These are phyloP conservation scores for Laspeyria flexula DNA, from an alignment of 2,888 invertebrate species.

Conservation along the genomic window DNA sequence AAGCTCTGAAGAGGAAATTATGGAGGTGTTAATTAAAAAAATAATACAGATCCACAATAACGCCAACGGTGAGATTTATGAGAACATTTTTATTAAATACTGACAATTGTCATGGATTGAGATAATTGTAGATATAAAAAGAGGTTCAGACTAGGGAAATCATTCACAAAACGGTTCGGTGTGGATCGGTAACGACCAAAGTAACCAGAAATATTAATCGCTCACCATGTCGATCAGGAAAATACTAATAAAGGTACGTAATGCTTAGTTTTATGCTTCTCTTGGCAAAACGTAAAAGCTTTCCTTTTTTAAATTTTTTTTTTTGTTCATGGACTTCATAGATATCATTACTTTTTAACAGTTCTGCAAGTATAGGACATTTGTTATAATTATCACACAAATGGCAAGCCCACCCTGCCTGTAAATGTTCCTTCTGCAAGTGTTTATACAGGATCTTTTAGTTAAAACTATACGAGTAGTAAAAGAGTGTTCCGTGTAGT, in stretches of 20 bases:
- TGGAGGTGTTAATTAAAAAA: not conserved
- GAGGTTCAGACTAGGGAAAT: constrained; percentile 37
- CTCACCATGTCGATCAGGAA: constrained; percentile 32
- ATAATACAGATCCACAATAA: constrained; percentile 47
- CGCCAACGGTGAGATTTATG: constrained; percentile 47
- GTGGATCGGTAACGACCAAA: constrained; percentile 18
- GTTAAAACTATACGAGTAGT: too few relatives aligned
- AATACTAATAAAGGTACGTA: constrained; percentile 46
- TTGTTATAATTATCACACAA: too few relatives aligned
- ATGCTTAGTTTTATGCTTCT: not conserved
- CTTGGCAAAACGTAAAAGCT: too few relatives aligned
- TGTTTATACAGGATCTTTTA: too few relatives aligned
- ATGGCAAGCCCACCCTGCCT: too few relatives aligned
- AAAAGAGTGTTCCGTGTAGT: too few relatives aligned
- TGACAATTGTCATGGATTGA: constrained; percentile 58
- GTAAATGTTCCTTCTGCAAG: too few relatives aligned
- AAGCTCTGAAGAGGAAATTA: too few relatives aligned
- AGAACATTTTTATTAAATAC: constrained; percentile 63
- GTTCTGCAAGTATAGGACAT: too few relatives aligned
- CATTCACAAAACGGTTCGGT: constrained; percentile 49
- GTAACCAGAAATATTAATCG: not conserved
- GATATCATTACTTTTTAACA: too few relatives aligned
- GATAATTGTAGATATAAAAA: constrained; percentile 71
- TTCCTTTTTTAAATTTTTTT: too few relatives aligned
- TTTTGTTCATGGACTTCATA: too few relatives aligned